A percentile compares a stretch with the other conserved stretches of the same genome.
Evolutionary conservation across 2,888 invertebrate species (phyloP).

Genomic region (Chouioia cunea): DNA sequence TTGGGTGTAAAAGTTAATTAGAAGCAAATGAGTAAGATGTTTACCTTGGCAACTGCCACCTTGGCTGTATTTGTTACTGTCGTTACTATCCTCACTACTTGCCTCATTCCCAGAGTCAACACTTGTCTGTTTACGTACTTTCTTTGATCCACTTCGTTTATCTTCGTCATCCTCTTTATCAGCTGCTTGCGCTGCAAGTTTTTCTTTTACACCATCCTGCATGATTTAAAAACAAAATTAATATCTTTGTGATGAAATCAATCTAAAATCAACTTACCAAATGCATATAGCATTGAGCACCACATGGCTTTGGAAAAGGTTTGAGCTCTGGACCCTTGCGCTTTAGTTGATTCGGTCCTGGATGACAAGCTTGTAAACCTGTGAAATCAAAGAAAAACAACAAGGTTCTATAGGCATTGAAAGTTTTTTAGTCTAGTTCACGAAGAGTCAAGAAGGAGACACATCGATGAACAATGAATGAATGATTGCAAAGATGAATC

Average conservation of each 20-base stretch:
- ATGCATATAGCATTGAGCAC: constrained; percentile 88
- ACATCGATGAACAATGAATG: constrained; percentile 56
- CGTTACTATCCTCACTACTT: constrained; percentile 94
- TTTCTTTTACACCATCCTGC: constrained; percentile 88
- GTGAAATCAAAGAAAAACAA: constrained; percentile 47
- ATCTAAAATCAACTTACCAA: constrained; percentile 73
- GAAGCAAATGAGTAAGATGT: background rate
- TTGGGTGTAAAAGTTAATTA: constrained; percentile 2
- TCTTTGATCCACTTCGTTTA: constrained; percentile 70
- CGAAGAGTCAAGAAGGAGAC: constrained; percentile 41
- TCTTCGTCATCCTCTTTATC: constrained; percentile 71
- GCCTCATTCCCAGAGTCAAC: constrained; percentile 93
- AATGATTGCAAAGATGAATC: constrained; percentile 57
- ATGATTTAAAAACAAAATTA: constrained; percentile 6
- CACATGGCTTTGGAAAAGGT: constrained; percentile 87
- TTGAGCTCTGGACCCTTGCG: constrained; percentile 91
- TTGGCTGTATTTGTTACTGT: constrained; percentile 84
- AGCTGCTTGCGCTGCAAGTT: constrained; percentile 77
- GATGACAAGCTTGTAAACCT: constrained; percentile 92
- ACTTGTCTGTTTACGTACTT: constrained; percentile 75
- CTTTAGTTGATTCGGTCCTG: constrained; percentile 89
- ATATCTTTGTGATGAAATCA: background rate
- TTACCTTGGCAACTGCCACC: constrained; percentile 71
- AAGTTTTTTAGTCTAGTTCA: constrained; percentile 21
- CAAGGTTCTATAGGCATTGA: background rate